Conservation (phyloP, 2,888 invertebrate genomes). For the Caenorhabditis sp. region DNA sequence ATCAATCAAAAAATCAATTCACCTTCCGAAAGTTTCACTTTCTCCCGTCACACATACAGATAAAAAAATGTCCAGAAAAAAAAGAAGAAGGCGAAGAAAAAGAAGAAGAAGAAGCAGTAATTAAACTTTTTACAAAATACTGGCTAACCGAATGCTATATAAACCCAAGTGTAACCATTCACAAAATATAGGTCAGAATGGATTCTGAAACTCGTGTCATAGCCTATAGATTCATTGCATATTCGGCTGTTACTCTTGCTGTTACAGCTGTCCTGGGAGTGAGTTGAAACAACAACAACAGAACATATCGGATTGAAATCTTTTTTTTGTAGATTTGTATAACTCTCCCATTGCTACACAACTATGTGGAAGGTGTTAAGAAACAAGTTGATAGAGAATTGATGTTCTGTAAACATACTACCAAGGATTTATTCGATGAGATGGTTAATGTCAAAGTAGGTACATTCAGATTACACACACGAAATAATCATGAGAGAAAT, state of each 20-base stretch:
- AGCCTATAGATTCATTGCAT: slow-evolving; percentile 39
- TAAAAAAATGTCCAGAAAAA: neutral
- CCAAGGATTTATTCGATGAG: slow-evolving; percentile 30
- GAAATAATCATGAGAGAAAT: neutral
- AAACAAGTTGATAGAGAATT: slow-evolving; percentile 34
- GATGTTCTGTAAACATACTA: slow-evolving; percentile 30
- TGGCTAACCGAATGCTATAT: neutral
- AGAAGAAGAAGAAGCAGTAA: neutral
- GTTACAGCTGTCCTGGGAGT: slow-evolving; percentile 38
- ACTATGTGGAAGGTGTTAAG: slow-evolving; percentile 37
- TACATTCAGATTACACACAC: neutral
- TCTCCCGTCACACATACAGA: neutral
- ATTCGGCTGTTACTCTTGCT: slow-evolving; percentile 36
- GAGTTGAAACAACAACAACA: too few relatives aligned
- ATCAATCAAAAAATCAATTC: neutral
- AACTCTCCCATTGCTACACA: slow-evolving; percentile 38
- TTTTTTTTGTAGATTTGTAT: slow-evolving; percentile 32
- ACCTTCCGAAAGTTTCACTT: neutral
- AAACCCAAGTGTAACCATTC: neutral
- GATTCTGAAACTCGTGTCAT: slow-evolving; percentile 34
- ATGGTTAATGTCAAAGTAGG: slow-evolving; percentile 30
- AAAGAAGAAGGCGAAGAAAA: too few relatives aligned
- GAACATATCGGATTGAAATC: too few relatives aligned
- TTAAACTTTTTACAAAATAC: slow-evolving; percentile 1
- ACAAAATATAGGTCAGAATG: neutral